Evolutionary conservation across 1,140 invertebrate species (phyloP).

Genomic region (Holotrichia oblita): DNA sequence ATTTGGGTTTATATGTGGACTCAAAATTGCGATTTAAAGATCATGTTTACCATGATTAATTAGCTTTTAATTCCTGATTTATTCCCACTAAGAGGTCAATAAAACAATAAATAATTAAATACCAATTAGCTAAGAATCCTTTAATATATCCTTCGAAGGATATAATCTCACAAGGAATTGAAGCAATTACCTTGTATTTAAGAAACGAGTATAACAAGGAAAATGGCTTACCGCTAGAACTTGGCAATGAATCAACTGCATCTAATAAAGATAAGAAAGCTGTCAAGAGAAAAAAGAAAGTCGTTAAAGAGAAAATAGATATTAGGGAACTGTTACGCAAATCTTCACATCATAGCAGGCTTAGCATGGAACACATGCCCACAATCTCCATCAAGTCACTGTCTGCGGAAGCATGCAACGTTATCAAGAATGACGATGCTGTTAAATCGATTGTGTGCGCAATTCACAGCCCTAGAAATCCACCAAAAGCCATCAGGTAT

Average conservation of each 20-base stretch:
- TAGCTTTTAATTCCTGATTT: too few species aligned
- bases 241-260: not conserved
- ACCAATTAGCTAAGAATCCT: constrained; percentile 21
- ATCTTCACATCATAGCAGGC: not conserved
- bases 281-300: not conserved
- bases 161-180: not conserved
- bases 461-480: not conserved
- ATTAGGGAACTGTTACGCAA: not conserved
- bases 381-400: not conserved
- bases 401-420: not conserved
- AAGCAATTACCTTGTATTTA: not conserved
- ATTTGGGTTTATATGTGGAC: too few species aligned
- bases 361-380: not conserved
- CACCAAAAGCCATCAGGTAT: not conserved
- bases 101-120: too few species aligned
- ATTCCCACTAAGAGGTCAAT: too few species aligned
- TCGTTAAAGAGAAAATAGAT: not conserved
- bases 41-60: too few species aligned
- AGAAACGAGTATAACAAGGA: not conserved
- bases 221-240: not conserved
- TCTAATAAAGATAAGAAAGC: not conserved
- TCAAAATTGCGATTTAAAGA: too few species aligned
- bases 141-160: not conserved
- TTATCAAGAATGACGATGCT: not conserved
- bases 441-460: too few species aligned